A percentile compares a stretch with the other conserved stretches of the same genome.
These are phyloP conservation scores for Drosophila ananassae DNA, from an alignment of 1,140 invertebrate genomes.

Conservation along the genomic window DNA sequence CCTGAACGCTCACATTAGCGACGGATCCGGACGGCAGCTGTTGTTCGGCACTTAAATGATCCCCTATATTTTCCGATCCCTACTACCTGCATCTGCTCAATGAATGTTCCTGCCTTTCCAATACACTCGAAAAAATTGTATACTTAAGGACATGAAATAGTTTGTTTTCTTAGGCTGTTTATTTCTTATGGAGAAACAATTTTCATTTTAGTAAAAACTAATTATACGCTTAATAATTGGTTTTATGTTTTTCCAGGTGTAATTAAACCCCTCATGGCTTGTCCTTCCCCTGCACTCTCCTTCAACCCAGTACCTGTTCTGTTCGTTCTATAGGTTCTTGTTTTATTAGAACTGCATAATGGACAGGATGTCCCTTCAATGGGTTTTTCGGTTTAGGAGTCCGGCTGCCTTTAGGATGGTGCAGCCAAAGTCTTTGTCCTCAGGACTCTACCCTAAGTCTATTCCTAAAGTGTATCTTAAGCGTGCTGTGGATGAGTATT, in stretches of 20 bases:
- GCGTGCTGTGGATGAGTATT: slow-evolving; percentile 3
- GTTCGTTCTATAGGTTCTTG: slow-evolving; percentile 38
- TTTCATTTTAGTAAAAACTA: too few relatives aligned
- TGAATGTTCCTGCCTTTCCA: background rate
- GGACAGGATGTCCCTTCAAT: slow-evolving; percentile 58
- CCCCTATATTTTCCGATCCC: slow-evolving; percentile 33
- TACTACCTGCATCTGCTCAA: slow-evolving; percentile 58
- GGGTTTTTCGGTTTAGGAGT: slow-evolving; percentile 30
- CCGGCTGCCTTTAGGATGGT: slow-evolving; percentile 29
- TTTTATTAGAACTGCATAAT: slow-evolving; percentile 57
- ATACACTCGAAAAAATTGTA: slow-evolving; percentile 17
- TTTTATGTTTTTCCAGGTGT: background rate
- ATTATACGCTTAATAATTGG: background rate
- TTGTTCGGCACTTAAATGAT: slow-evolving; percentile 36
- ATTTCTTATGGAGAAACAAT: background rate
- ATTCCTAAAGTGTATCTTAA: slow-evolving; percentile 4
- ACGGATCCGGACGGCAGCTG: slow-evolving; percentile 63
- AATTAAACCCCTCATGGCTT: background rate
- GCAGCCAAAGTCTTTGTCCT: slow-evolving; percentile 41
- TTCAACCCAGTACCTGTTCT: slow-evolving; percentile 53
- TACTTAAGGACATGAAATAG: background rate
- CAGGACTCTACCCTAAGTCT: slow-evolving; percentile 12
- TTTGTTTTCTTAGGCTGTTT: background rate
- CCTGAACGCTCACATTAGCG: slow-evolving; percentile 40
- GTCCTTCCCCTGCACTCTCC: background rate